Percentiles rank a stretch among this genome's conserved stretches.
Conservation (phyloP, 2,888 invertebrate species). For the Zygaena filipendulae region DNA sequence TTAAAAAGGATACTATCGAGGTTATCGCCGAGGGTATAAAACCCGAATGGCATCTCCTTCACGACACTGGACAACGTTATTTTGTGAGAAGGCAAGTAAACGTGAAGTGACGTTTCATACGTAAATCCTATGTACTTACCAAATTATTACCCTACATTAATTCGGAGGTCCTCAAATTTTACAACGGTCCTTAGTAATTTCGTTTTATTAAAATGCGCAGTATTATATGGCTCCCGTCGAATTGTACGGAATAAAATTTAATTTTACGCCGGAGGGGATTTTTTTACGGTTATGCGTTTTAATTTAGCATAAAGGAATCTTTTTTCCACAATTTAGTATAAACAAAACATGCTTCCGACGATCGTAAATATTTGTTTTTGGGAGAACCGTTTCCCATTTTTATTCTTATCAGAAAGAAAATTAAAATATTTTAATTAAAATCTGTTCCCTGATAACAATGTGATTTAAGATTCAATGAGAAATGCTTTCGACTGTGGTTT, state of each 20-base stretch:
- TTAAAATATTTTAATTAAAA: constrained; percentile 42
- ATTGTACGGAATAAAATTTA: constrained; percentile 42
- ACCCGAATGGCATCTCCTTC: no score
- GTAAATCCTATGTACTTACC: constrained; percentile 40
- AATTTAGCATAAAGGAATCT: constrained; percentile 22
- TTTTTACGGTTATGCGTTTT: constrained; percentile 38
- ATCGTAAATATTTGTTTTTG: constrained; percentile 27
- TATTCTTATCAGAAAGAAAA: no score
- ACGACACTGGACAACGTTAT: no score
- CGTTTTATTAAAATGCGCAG: constrained; percentile 56
- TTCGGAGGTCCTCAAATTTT: constrained; percentile 52
- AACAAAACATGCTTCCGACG: constrained; percentile 26
- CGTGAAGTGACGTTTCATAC: constrained; percentile 32
- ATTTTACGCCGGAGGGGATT: constrained; percentile 32
- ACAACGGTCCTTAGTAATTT: constrained; percentile 48
- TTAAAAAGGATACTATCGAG: no score
- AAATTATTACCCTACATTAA: constrained; percentile 46
- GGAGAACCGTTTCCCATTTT: constrained; percentile 27
- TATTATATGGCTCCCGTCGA: constrained; percentile 36
- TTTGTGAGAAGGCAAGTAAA: no score
- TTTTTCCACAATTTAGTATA: constrained; percentile 9
- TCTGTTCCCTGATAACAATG: constrained; percentile 31
- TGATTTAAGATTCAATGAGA: constrained; percentile 19
- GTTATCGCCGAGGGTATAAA: no score
- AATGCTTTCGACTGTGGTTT: constrained; percentile 24